phyloP scores from a whole-genome alignment of 2,888 invertebrate genomes.

The Amaurobius ferox region DNA sequence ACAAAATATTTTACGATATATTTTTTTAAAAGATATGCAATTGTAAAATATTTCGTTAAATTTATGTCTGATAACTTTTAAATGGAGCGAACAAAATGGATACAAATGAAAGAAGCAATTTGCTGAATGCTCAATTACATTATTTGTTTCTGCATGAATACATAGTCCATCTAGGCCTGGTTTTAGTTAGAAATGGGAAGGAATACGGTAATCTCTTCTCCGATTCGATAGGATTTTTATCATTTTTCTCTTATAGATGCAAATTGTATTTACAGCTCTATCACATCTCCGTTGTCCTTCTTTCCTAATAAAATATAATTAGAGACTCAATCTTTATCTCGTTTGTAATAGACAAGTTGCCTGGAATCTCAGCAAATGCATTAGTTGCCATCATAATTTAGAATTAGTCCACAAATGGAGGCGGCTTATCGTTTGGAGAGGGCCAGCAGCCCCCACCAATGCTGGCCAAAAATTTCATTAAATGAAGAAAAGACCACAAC shows the following conservation, averaged over 20 bases:
- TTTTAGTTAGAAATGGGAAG: too few species aligned
- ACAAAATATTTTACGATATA: too few species aligned
- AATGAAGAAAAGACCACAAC: constrained; percentile 72
- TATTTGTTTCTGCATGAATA: not conserved
- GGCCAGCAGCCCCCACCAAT: constrained; percentile 26
- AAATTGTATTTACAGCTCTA: constrained; percentile 51
- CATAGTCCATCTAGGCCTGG: not conserved
- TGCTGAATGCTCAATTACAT: not conserved
- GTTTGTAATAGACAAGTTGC: constrained; percentile 54
- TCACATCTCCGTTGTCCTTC: constrained; percentile 40
- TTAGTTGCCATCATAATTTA: constrained; percentile 70
- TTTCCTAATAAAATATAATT: constrained; percentile 62
- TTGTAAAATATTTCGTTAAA: too few species aligned
- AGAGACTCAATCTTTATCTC: constrained; percentile 67
- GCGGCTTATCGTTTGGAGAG: constrained; percentile 58
- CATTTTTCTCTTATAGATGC: constrained; percentile 12
- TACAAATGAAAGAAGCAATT: too few species aligned
- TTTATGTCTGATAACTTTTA: too few species aligned
- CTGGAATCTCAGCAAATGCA: constrained; percentile 59
- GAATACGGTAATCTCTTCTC: not conserved
- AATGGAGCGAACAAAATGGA: too few species aligned
- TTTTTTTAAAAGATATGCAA: too few species aligned
- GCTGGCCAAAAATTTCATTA: constrained; percentile 71
- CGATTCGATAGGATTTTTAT: constrained; percentile 4
- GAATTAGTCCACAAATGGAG: constrained; percentile 72